Conservation (phyloP, 2,113 vertebrate species). For the Eulemur rufifrons region DNA sequence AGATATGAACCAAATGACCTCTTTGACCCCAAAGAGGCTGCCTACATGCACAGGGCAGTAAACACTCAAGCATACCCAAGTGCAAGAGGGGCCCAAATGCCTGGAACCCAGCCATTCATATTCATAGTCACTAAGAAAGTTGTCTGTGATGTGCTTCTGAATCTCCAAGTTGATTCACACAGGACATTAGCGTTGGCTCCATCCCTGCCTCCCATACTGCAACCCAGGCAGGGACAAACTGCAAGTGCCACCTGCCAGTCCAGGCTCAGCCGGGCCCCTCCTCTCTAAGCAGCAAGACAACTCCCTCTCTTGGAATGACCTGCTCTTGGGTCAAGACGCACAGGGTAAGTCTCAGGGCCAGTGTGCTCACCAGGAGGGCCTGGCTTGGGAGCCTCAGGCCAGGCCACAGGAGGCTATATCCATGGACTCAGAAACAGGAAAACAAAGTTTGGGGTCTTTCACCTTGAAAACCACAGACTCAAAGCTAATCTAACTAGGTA, state of each 20-base stretch:
- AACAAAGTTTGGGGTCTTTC: conserved; percentile 27
- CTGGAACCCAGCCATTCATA: background rate
- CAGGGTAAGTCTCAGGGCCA: conserved; percentile 56
- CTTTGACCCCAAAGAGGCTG: background rate
- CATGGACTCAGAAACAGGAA: conserved; percentile 32
- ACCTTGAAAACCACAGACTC: conserved; percentile 18
- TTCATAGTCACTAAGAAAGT: conserved; percentile 2
- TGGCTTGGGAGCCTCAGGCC: conserved; percentile 1
- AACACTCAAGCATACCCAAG: background rate
- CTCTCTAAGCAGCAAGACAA: conserved; percentile 53
- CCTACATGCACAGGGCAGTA: background rate
- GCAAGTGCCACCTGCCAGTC: conserved; percentile 23
- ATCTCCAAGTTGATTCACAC: conserved; percentile 56
- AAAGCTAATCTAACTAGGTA: conserved; percentile 49
- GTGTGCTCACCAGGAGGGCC: conserved; percentile 2
- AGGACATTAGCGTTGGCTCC: conserved; percentile 35
- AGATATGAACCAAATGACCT: background rate
- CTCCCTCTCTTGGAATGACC: conserved; percentile 64
- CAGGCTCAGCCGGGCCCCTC: background rate
- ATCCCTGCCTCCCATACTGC: conserved; percentile 36
- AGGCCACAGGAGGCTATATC: background rate
- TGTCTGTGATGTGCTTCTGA: conserved; percentile 49
- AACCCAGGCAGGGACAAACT: conserved; percentile 57
- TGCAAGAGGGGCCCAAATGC: background rate
- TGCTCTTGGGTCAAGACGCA: conserved; percentile 50